A percentile compares a stretch with the other conserved stretches of the same genome.
Conservation (phyloP, 2,797 vertebrate species). For the Serranus cabrilla region DNA sequence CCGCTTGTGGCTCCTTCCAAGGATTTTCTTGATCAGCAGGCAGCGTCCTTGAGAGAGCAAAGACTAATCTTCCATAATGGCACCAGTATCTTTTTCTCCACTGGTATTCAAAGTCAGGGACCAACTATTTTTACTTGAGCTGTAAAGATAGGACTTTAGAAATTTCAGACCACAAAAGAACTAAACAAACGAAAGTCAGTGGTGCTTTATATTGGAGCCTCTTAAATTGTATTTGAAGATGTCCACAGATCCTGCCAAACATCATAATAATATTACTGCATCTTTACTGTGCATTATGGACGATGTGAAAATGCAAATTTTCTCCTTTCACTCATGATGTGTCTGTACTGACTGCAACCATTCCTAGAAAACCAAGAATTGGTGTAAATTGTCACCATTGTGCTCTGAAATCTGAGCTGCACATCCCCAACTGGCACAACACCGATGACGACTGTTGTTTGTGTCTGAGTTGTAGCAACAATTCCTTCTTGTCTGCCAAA, state of each 20-base stretch:
- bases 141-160: slow-evolving; percentile 17
- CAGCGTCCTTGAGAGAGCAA: slow-evolving; percentile 38
- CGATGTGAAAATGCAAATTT: background rate
- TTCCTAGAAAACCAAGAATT: slow-evolving; percentile 9
- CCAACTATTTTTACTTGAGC: slow-evolving; percentile 1
- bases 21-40: slow-evolving; percentile 33
- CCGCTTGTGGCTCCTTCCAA: slow-evolving; percentile 18
- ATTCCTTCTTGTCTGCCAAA: slow-evolving; percentile 50
- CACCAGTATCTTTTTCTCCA: background rate
- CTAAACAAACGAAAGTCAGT: too few species aligned
- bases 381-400: background rate
- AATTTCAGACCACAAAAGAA: too few species aligned
- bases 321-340: background rate
- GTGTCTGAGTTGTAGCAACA: slow-evolving; percentile 28
- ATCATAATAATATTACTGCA: background rate
- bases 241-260: background rate
- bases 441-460: slow-evolving; percentile 40
- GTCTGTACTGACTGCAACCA: background rate
- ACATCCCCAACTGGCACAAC: slow-evolving; percentile 31
- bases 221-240: too few species aligned
- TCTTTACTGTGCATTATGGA: background rate
- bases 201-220: too few species aligned
- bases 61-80: slow-evolving; percentile 13
- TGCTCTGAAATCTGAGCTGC: slow-evolving; percentile 15
- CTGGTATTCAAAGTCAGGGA: slow-evolving; percentile 15